Evolutionary conservation across 2,113 vertebrate genomes (phyloP), one percentile per base, ranked within the genome.

Genomic region (Nipponia nippon): DNA sequence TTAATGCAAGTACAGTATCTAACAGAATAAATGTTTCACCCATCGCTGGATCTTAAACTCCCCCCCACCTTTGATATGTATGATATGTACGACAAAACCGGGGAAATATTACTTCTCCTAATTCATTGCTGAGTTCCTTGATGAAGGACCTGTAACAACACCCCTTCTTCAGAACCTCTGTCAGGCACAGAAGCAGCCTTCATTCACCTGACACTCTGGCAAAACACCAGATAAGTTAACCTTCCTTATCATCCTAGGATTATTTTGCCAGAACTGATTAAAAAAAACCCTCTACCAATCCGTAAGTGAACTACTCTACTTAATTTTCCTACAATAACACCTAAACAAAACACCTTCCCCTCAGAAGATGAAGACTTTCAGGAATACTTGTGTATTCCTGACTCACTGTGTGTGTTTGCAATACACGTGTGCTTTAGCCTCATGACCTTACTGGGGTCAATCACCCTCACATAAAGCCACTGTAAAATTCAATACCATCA

Each of bases 361-460:
- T 91, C 58, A 44, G 18, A 40, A 55, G 32, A 83, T 34, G 0
- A 86, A 25, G 34, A 40, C 15, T 71, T 71, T 76, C 53, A 71
- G 26, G 14, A 80, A 63, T 17, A 50, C 6, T 52, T 44, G 29
- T 55, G 7, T 23, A 87, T 52, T 46, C 16, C 49, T 56, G 44
- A 61, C 16, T 79, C 36, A 34, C 26, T 0, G 0, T 13, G 5
- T 16, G 13, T 2, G 0, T 3, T 9, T 53, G 19, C 36, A 42
- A 55, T n/a, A 38, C 1, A 49, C 27, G 13, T 50, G 53, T 23
- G 15, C 36, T 73, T 78, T 62, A 79, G 38, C 38, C 22, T 87
- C 26, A 13, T 10, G 18, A 59, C 22, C 20, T 59, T 59, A 30
- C n/a, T n/a, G 38, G 19, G n/a, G 19, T 40, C 46, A 69, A 19